phyloP scores from a whole-genome alignment of 2,888 invertebrate genomes.

The Torymus tubicola region DNA sequence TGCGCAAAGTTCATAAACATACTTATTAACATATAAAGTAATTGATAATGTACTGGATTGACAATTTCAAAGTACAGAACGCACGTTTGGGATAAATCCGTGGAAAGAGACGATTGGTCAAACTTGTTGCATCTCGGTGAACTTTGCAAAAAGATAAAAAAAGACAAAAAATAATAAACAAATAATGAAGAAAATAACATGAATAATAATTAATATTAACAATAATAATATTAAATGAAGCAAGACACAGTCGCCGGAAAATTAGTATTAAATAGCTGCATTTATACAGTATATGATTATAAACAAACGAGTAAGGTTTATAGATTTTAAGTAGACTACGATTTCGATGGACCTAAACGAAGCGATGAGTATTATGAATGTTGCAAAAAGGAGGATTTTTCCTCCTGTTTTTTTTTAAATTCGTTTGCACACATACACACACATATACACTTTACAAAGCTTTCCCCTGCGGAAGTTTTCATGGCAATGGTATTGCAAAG shows the following conservation, averaged over 20 bases:
- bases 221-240: conserved; percentile 50
- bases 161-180: conserved; percentile 36
- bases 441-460: conserved; percentile 6
- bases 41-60: conserved; percentile 27
- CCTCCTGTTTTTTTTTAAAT: conserved; percentile 7
- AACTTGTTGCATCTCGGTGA: conserved; percentile 56
- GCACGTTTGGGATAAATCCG: conserved; percentile 33
- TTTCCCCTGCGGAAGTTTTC: conserved; percentile 40
- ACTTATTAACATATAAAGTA: conserved; percentile 11
- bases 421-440: conserved; percentile 21
- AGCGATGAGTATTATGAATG: conserved; percentile 61
- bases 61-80: conserved; percentile 35
- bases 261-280: conserved; percentile 70
- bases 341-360: conserved; percentile 67
- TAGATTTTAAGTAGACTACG: conserved; percentile 61
- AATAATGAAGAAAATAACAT: conserved; percentile 48
- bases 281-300: conserved; percentile 68
- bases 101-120: conserved; percentile 52
- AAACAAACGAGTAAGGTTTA: conserved; percentile 60
- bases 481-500: not conserved
- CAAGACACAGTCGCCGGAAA: conserved; percentile 60
- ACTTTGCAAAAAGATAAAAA: conserved; percentile 44
- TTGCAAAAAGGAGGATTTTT: conserved; percentile 44
- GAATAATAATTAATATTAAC: conserved; percentile 51
- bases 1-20: conserved; percentile 4